Evolutionary conservation across 1,140 invertebrate genomes (phyloP), one percentile per base, ranked within the genome.

Genomic region (Temnothorax curvispinosus): DNA sequence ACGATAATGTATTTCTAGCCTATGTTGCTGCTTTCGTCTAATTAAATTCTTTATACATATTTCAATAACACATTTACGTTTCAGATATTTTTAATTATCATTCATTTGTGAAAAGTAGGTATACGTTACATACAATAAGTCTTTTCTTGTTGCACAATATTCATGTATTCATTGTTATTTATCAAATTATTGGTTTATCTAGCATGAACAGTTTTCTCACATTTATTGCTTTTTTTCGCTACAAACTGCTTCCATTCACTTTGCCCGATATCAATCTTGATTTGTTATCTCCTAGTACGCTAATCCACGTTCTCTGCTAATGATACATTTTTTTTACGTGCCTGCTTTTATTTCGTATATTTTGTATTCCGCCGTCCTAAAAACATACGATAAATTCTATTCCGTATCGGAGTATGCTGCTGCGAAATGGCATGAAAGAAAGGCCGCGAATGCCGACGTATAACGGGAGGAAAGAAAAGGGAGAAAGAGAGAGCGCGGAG

Each of bases 391-490:
- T 86, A 65, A 67, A 74, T 58, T 74, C n/a, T 38, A 71, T 81
- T 81, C 50, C 32, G 21, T 56, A 72, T 72, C 65, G 21, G 35
- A 81, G 7, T 71, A 54, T 15, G 65, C 50, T 50, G 50, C 54
- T 41, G 50, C 47, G 47, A n/a, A 56, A 69, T 56, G n/a, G 35
- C 21, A 81, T 56, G 62, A 44, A 80, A 87, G 81, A 77, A 65
- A 64, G 72, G 56, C 60, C 56, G 32, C 27, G 64, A 64, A 64
- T 65, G 67, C 54, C 50, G 50, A 77, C 15, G 56, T 82, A 75
- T 78, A 85, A n/a, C 71, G 18, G 27, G 47, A 77, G 75, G 60
- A 67, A 81, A 85, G 74, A 54, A 80, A 74, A 69, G 50, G 69
- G 75, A 85, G 75, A 69, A 54, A 41, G 44, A 60, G 62, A 60